phyloP scores from a whole-genome alignment of 2,797 vertebrate genomes.

The Leptatherina wallacei region DNA sequence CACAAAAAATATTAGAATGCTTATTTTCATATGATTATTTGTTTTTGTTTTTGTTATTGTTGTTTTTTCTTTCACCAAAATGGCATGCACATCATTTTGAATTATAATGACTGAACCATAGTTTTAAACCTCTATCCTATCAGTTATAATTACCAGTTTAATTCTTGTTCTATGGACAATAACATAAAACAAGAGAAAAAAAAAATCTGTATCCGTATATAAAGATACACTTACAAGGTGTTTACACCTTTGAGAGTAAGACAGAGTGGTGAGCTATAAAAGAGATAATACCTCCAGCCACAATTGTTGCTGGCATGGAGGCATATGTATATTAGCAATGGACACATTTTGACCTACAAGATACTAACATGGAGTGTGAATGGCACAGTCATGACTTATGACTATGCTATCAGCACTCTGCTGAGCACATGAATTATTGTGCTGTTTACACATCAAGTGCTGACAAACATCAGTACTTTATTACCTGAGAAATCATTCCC shows the following conservation, averaged over 20 bases:
- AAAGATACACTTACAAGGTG: too few relatives aligned
- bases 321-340: conserved; percentile 50
- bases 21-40: neutral
- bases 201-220: too few relatives aligned
- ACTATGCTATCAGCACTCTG: conserved; percentile 66
- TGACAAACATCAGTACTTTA: conserved; percentile 81
- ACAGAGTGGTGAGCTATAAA: neutral
- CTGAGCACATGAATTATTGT: conserved; percentile 71
- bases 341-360: conserved; percentile 64
- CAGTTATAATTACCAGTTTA: neutral
- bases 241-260: neutral
- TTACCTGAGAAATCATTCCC: conserved; percentile 74
- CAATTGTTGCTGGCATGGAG: neutral
- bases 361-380: conserved; percentile 44
- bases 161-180: neutral
- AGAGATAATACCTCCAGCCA: neutral
- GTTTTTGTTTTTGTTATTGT: neutral
- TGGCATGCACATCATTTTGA: too few relatives aligned
- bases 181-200: neutral
- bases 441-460: conserved; percentile 75
- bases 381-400: conserved; percentile 67
- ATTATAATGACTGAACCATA: too few relatives aligned
- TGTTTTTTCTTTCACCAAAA: neutral
- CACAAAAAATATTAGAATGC: neutral
- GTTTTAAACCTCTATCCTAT: neutral